A percentile compares a stretch with the other conserved stretches of the same genome.
These are phyloP conservation scores for Patiria pectinifera DNA, from an alignment of 53 echinoderm and acorn worm genomes.

Conservation along the genomic window DNA sequence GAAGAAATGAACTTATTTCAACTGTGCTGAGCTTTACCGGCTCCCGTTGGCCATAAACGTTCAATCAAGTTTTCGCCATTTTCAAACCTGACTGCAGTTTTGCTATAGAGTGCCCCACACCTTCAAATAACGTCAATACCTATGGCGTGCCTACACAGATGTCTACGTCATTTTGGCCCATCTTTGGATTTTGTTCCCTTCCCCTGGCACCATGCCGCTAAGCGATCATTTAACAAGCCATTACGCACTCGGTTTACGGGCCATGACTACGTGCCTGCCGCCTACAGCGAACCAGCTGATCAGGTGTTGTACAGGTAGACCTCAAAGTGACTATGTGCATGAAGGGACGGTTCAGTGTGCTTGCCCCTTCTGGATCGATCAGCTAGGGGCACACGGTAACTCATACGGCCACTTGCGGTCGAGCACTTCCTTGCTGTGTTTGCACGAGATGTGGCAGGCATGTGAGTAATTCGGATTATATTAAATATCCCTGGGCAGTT, in stretches of 20 bases:
- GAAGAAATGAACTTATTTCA: too few relatives aligned
- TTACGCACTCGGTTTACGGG: constrained; percentile 4
- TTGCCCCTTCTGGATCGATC: background rate
- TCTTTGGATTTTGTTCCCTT: background rate
- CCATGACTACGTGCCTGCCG: background rate
- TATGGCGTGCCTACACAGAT: too few relatives aligned
- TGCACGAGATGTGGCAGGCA: background rate
- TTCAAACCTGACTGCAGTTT: too few relatives aligned
- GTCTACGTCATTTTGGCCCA: background rate
- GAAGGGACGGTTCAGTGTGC: background rate
- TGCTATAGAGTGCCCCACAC: too few relatives aligned
- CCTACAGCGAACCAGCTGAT: constrained; percentile 38
- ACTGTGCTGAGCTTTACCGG: too few relatives aligned
- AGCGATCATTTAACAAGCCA: constrained; percentile 1
- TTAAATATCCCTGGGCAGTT: background rate
- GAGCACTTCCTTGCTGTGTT: background rate
- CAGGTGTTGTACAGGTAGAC: constrained; percentile 29
- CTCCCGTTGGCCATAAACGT: too few relatives aligned
- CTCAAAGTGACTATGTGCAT: constrained; percentile 1
- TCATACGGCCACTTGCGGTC: background rate
- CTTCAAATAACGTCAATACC: too few relatives aligned
- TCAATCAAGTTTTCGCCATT: too few relatives aligned
- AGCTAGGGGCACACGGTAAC: background rate
- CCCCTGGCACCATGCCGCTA: too few relatives aligned
- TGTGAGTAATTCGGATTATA: constrained; percentile 4